phyloP scores from a whole-genome alignment of 2,888 invertebrate species.

The Clepsis dumicolana region DNA sequence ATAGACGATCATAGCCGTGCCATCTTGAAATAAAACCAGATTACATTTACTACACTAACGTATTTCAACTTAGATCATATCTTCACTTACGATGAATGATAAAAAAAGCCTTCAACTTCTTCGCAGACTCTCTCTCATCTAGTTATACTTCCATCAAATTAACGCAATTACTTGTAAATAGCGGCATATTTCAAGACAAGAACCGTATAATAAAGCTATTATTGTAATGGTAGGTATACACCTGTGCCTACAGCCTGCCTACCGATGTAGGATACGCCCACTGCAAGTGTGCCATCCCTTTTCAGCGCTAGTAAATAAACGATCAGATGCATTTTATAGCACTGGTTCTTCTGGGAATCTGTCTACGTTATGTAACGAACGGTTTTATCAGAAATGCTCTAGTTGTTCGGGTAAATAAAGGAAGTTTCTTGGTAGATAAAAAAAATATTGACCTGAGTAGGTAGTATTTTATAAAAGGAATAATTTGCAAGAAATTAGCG shows the following conservation, averaged over 20 bases:
- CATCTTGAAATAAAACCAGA: too few relatives aligned
- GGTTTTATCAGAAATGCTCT: neutral
- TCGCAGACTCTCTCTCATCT: neutral
- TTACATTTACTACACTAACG: too few relatives aligned
- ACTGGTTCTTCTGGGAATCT: neutral
- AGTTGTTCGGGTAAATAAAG: neutral
- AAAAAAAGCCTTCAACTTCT: too few relatives aligned
- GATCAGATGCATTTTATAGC: constrained; percentile 40
- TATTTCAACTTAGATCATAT: too few relatives aligned
- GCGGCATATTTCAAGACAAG: constrained; percentile 24
- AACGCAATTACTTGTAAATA: constrained; percentile 8
- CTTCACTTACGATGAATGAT: too few relatives aligned
- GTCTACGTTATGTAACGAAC: constrained; percentile 23
- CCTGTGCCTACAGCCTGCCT: constrained; percentile 34
- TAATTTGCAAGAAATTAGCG: neutral
- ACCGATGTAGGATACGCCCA: constrained; percentile 38
- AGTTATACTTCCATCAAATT: neutral
- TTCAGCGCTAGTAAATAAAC: constrained; percentile 39
- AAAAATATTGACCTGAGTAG: neutral
- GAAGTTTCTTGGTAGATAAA: neutral
- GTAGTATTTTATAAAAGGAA: neutral
- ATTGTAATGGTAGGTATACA: constrained; percentile 40
- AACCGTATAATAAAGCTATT: constrained; percentile 34
- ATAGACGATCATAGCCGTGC: too few relatives aligned
- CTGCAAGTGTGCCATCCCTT: constrained; percentile 35